Percentiles rank a stretch among this genome's conserved stretches.
Conservation (phyloP, 2,888 invertebrate species). For the Acanthococcus lagerstroemiae region DNA sequence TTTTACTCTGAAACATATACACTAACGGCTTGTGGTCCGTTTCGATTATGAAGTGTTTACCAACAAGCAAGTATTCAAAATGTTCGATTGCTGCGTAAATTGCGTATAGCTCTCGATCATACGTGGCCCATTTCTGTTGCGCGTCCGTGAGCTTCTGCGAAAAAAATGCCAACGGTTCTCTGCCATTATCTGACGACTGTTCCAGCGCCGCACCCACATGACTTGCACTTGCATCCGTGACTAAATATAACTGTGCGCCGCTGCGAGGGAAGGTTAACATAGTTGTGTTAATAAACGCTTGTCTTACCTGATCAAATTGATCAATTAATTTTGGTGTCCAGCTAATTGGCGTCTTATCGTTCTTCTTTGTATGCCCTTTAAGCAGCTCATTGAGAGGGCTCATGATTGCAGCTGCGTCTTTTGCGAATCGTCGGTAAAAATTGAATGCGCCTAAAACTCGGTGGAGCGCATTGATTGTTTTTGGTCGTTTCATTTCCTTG, state of each 20-base stretch:
- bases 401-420: conserved; percentile 39
- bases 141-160: conserved; percentile 35
- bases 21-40: too few relatives aligned
- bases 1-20: neutral
- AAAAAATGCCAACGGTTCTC: conserved; percentile 36
- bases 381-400: conserved; percentile 22
- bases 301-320: conserved; percentile 36
- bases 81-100: too few relatives aligned
- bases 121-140: conserved; percentile 41
- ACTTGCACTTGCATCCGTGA: conserved; percentile 39
- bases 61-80: conserved; percentile 40
- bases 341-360: conserved; percentile 18
- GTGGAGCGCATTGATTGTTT: conserved; percentile 38
- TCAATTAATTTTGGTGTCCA: conserved; percentile 33
- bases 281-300: neutral
- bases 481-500: conserved; percentile 34
- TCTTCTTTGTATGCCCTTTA: conserved; percentile 6
- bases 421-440: conserved; percentile 41
- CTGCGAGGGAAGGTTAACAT: conserved; percentile 16
- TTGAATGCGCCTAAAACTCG: conserved; percentile 41
- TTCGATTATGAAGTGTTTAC: neutral
- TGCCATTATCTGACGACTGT: conserved; percentile 35
- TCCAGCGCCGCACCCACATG: conserved; percentile 41
- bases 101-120: conserved; percentile 39
- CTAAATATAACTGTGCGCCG: conserved; percentile 10